Conservation (phyloP, 2,113 vertebrate genomes). For the Nannospalax galili region DNA sequence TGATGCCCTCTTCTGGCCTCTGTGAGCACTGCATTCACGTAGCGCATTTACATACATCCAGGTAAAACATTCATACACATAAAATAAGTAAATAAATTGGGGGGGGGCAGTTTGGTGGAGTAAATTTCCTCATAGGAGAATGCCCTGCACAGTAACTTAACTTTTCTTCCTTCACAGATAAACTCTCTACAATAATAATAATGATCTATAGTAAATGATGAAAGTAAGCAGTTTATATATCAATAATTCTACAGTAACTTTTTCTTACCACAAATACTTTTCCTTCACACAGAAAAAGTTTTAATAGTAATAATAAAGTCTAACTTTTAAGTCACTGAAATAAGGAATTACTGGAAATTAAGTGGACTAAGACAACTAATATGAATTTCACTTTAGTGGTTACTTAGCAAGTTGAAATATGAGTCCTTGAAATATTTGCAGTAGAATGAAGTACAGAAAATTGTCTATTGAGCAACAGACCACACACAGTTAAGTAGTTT, state of each 20-base stretch:
- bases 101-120: no score
- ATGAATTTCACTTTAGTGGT: conserved; percentile 31
- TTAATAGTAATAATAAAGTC: conserved; percentile 31
- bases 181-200: neutral
- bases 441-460: neutral
- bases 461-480: neutral
- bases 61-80: no score
- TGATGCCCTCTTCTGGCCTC: no score
- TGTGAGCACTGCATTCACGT: no score
- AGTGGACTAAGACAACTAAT: conserved; percentile 35
- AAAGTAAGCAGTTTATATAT: conserved; percentile 21
- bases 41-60: no score
- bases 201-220: conserved; percentile 1
- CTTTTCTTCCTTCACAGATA: conserved; percentile 26
- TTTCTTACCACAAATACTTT: conserved; percentile 32
- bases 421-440: conserved; percentile 37
- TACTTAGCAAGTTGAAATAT: conserved; percentile 40
- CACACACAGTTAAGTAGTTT: neutral
- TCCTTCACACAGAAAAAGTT: neutral
- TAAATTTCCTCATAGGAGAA: neutral
- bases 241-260: neutral
- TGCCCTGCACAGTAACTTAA: conserved; percentile 26
- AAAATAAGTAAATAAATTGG: no score
- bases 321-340: conserved; percentile 19
- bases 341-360: conserved; percentile 30